Evolutionary conservation across 2,797 vertebrate genomes (phyloP), one percentile per base, ranked within the genome.

Genomic region (Gorsachius magnificus): DNA sequence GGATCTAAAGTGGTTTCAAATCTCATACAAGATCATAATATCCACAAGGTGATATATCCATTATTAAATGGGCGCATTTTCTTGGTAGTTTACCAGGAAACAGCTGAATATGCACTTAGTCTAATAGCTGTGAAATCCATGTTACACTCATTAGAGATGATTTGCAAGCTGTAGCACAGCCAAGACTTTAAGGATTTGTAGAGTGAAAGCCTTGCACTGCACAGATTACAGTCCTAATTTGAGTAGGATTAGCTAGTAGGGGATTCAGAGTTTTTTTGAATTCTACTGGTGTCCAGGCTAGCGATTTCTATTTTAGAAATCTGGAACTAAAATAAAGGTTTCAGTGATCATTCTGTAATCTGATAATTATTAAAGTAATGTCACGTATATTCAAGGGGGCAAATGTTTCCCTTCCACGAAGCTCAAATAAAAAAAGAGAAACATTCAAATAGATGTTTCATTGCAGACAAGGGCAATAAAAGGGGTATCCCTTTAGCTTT

Each of bases 61-160:
- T 90, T 81, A 89, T 68, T 68, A 88, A 90, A 93, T 28, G 3
- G 53, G 85, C 60, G 3, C 3, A 45, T 60, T 95, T 91, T 85
- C 36, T 83, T 74, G 10, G 46, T 51, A 50, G 14, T 71, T 86
- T 16, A 66, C 46, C 38, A 50, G 82, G n/a, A 95, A 95, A 68
- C 51, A 91, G 26, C 14, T 76, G 69, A 94, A 83, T 57, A 91
- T 56, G 16, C 16, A 75, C 68, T 77, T 93, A 68, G n/a, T 50
- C 11, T 64, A 85, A 94, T 57, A 94, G 61, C 79, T 83, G 22
- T 78, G 54, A 91, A 94, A 88, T 90, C 51, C 56, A 10, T 65
- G 72, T 81, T 83, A 35, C 48, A 45, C 20, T 91, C 45, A 70
- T 85, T 93, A 85, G 35, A 90, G 24, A 50, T 57, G 7, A 90